Evolutionary conservation across 2,888 invertebrate species (phyloP), one percentile per base, ranked within the genome.

Genomic region (Drosophila paracracens): DNA sequence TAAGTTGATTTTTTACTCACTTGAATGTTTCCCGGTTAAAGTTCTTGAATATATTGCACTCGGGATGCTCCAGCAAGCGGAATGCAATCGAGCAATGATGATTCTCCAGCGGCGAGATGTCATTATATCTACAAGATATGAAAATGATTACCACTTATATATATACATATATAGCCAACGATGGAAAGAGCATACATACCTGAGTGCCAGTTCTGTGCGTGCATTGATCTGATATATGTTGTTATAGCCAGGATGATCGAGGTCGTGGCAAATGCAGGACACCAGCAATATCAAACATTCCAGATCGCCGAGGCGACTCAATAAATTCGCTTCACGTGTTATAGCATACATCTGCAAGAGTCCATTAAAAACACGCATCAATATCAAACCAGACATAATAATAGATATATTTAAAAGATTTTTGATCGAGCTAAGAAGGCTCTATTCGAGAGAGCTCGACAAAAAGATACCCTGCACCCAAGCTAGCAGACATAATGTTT

Each of bases 31-130:
- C 94, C 82, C 94, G 93, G 80, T 94, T 94, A 86, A 96, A 94
- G 86, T 95, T 95, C 81, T 95, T 94, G 91, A 97, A 95, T 82
- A 97, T 96, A 93, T 97, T 97, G 93, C 96, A 96, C 90, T 96
- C 96, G 64, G 96, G 95, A 90, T 96, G 95, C 91, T 96, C 96
- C 82, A 97, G 94, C 81, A 97, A 95, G 74, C 96, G 95, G 93
- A 97, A 97, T 53, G 97, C 96, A 83, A 97, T 96, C 75, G 97
- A 97, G 93, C 97, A 97, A 92, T 97, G 97, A 92, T 97, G 97
- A 93, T 97, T 97, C 93, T 97, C 97, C 91, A 97, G 93, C 4
- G 97, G 97, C 61, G 97, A 97, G 91, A 97, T 97, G 94, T 97
- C 97, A 93, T 97, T 97, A 94, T 97, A 97, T 71, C 94, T 93